Conservation (phyloP, 2,888 invertebrate genomes). For the Trichogramma evanescens region DNA sequence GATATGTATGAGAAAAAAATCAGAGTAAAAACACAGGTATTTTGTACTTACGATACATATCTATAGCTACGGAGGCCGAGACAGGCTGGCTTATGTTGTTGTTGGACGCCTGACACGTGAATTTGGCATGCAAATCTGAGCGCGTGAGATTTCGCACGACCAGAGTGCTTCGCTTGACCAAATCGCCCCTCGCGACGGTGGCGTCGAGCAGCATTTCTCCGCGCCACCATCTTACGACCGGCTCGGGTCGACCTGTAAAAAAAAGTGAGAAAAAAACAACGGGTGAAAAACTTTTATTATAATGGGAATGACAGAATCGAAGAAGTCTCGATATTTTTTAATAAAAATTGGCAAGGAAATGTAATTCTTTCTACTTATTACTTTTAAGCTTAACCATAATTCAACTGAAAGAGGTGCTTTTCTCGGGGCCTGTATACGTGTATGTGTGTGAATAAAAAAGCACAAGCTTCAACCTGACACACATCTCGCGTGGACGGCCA, state of each 20-base stretch:
- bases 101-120: slow-evolving; percentile 73
- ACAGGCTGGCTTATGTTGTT: slow-evolving; percentile 65
- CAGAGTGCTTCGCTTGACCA: slow-evolving; percentile 57
- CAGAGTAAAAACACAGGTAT: too few species aligned
- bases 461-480: too few species aligned
- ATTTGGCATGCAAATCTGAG: slow-evolving; percentile 66
- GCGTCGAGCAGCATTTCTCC: slow-evolving; percentile 60
- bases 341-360: too few species aligned
- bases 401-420: too few species aligned
- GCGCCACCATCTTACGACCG: slow-evolving; percentile 70
- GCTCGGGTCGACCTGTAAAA: slow-evolving; percentile 61
- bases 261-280: neutral
- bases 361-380: too few species aligned
- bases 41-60: slow-evolving; percentile 64
- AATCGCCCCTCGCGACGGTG: slow-evolving; percentile 51
- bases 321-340: neutral
- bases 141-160: slow-evolving; percentile 58
- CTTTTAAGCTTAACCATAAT: too few species aligned
- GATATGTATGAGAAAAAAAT: too few species aligned
- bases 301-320: neutral
- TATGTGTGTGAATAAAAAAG: too few species aligned
- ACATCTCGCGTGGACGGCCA: too few species aligned
- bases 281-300: neutral
- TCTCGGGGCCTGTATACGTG: too few species aligned
- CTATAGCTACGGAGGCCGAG: slow-evolving; percentile 63